These are phyloP conservation scores for Polymixis flavicincta DNA, from an alignment of 2,888 invertebrate species.

Conservation along the genomic window DNA sequence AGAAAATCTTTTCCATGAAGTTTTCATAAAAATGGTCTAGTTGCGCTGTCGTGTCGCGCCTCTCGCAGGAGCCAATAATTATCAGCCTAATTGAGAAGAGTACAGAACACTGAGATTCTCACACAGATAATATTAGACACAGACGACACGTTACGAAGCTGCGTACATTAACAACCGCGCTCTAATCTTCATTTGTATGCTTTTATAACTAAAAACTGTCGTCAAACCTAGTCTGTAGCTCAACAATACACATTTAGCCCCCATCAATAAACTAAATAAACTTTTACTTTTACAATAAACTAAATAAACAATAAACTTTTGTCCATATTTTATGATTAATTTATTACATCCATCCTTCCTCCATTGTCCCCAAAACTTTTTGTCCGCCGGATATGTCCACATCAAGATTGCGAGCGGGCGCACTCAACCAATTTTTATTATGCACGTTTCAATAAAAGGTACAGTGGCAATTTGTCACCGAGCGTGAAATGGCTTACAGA, in stretches of 20 bases:
- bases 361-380: conserved; percentile 46
- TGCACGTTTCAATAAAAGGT: conserved; percentile 71
- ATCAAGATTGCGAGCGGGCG: conserved; percentile 61
- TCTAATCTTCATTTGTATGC: neutral
- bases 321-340: conserved; percentile 57
- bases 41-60: too few relatives aligned
- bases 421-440: conserved; percentile 67
- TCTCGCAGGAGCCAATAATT: neutral
- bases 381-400: conserved; percentile 60
- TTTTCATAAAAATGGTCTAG: too few relatives aligned
- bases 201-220: neutral
- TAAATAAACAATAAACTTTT: conserved; percentile 58
- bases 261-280: too few relatives aligned
- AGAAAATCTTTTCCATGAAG: too few relatives aligned
- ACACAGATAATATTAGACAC: neutral
- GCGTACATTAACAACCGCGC: neutral
- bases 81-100: neutral
- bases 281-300: too few relatives aligned
- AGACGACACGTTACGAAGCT: neutral
- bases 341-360: conserved; percentile 53
- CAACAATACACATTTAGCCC: conserved; percentile 34
- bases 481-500: conserved; percentile 69
- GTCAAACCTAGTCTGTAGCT: conserved; percentile 5
- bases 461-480: conserved; percentile 74
- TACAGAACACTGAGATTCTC: neutral